Evolutionary conservation across 2,113 vertebrate genomes (phyloP).

Genomic region (Aix galericulata): DNA sequence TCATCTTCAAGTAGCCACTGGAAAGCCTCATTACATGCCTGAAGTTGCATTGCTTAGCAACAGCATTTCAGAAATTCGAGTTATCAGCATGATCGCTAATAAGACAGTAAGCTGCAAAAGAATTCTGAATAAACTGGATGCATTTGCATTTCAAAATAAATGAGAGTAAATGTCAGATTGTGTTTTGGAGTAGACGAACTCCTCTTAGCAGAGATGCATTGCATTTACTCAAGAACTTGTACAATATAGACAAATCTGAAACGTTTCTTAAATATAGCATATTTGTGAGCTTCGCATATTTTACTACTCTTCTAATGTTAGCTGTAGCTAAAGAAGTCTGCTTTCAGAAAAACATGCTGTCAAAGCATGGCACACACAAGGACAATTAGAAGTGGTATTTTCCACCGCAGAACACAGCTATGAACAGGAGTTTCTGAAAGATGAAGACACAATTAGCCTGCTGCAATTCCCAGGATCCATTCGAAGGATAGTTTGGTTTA

Average conservation of each 20-base stretch:
- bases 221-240: background rate
- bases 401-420: background rate
- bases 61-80: constrained; percentile 69
- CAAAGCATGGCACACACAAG: background rate
- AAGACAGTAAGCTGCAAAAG: constrained; percentile 66
- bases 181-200: constrained; percentile 37
- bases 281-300: background rate
- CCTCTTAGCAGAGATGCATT: background rate
- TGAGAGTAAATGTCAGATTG: constrained; percentile 59
- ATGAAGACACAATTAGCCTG: background rate
- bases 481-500: background rate
- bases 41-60: constrained; percentile 75
- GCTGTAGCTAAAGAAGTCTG: background rate
- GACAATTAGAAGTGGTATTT: background rate
- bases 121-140: constrained; percentile 44
- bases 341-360: background rate
- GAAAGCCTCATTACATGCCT: constrained; percentile 74
- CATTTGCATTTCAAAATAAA: constrained; percentile 73
- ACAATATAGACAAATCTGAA: constrained; percentile 7
- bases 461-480: background rate
- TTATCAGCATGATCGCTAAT: constrained; percentile 71
- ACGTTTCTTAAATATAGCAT: constrained; percentile 1
- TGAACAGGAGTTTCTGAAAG: background rate
- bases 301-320: background rate
- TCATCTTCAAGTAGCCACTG: constrained; percentile 67